Evolutionary conservation across 2,888 invertebrate genomes (phyloP), one percentile per base, ranked within the genome.

Genomic region (Dioctria rufipes): DNA sequence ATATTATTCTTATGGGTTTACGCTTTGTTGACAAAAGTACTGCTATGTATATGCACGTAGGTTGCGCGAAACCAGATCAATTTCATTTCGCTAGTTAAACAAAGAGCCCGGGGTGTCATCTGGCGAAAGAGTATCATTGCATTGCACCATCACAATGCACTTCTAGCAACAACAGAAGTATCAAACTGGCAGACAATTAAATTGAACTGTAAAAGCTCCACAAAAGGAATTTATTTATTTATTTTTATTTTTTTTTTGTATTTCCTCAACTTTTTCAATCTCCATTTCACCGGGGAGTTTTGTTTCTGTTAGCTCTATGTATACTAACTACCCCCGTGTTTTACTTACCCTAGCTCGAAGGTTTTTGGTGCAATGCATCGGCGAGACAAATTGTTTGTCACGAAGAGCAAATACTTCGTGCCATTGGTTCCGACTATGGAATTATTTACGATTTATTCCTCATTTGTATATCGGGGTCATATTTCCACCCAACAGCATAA

Each of bases 331-430:
- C 8, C 46, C 46, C 46, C 8, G 46, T 46, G 46, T 46, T 65
- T 49, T 25, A 25, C 25, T 25, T 25, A 25, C 25, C 25, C 58
- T 49, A 39, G 65, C 46, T 37, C 46, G 66, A 11, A n/a, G 37
- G 63, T 60, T 73, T 61, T 25, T 37, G 69, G 40, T 75, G 60
- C 75, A 58, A 13, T 75, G 60, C 75, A 75, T 60, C 43, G 75
- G 37, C 58, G 85, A 85, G 86, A 88, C 88, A 87, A 88, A 87
- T 87, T 87, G 87, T 88, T 88, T 87, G 89, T 88, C 89, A 89
- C 89, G 89, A 87, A 88, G 87, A 86, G 88, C 88, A 89, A 89
- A 89, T 88, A 89, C 87, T 88, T 86, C 89, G 89, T 89, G 89
- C 86, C 88, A 86, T 87, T 88, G 87, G 85, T 86, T 85, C 85